phyloP scores from a whole-genome alignment of 2,797 vertebrate genomes.

The Delichon dasypus region DNA sequence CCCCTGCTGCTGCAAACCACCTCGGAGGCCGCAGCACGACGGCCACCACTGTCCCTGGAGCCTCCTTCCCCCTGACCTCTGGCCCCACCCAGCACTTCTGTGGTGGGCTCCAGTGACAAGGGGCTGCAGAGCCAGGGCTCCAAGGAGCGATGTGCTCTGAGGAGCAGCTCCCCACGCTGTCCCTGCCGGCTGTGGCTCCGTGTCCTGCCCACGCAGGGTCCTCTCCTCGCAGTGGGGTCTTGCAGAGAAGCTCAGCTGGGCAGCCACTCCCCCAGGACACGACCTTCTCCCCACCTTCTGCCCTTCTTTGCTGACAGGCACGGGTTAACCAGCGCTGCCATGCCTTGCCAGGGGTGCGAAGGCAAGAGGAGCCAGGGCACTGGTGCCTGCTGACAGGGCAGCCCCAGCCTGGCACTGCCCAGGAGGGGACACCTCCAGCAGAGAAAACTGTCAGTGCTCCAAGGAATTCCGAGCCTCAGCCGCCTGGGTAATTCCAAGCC shows the following conservation, averaged over 20 bases:
- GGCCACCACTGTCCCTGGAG: not conserved
- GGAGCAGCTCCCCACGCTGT: not conserved
- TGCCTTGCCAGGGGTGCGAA: rapidly evolving
- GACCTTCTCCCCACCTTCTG: not conserved
- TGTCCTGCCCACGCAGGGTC: rapidly evolving
- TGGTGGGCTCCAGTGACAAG: rapidly evolving
- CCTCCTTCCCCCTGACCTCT: not conserved
- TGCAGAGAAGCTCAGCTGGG: not conserved
- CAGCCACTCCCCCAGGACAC: not conserved
- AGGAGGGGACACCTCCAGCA: not conserved
- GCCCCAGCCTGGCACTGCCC: not conserved
- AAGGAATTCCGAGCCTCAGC: not conserved
- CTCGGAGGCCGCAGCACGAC: rapidly evolving
- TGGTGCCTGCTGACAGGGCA: not conserved
- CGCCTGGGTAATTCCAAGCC: not conserved
- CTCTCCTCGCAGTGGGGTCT: not conserved
- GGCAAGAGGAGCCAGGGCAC: not conserved
- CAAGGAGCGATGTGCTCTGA: rapidly evolving
- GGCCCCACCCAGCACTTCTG: not conserved
- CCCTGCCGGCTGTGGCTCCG: rapidly evolving
- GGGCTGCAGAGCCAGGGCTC: not conserved
- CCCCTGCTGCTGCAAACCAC: not conserved
- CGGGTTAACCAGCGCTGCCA: not conserved
- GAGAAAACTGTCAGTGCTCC: not conserved
- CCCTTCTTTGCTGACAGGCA: rapidly evolving